Evolutionary conservation across 2,888 invertebrate genomes (phyloP), one percentile per base, ranked within the genome.

Genomic region (Dasysyrphus albostriatus): DNA sequence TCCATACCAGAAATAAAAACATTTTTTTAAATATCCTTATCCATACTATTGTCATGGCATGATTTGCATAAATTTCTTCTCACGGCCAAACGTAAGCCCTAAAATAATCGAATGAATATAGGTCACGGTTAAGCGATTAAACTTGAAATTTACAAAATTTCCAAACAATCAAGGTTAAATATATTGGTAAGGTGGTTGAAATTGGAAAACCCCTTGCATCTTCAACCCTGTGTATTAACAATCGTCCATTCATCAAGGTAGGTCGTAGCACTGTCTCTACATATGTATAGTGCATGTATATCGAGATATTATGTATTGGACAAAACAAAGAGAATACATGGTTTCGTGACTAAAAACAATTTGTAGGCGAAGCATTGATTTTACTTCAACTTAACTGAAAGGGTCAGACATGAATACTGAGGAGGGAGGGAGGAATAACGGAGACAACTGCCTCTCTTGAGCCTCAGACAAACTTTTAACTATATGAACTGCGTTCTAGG

Each of bases 361-460:
- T 87, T 87, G 75, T 79, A 79, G 75, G n/a, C 65, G 44, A 72
- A 75, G 54, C 76, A 83, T 83, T 87, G 82, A 83, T 87, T 87
- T 82, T 70, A 29, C 29, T 51, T 73, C 58, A 44, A 72, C 54
- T 61, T 5, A 29, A 39, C 12, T 19, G 19, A 34, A 56, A 76
- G 73, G 39, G 70, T 77, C 59, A 59, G 59, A 19, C 16, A 37
- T 6, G 19, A 6, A 12, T 39, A 7, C 12, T 0, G 29, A 7
- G 6, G 54, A 2, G 29, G 4, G n/a, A 12, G 34, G 34, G n/a
- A 5, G 1, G 1, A 37, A 34, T 29, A 54, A 14, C 32, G 16
- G 34, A 16, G 16, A 10, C 34, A 34, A 37, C 10, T 37, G 34
- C 5, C 9, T 10, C 34, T n/a, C n/a, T 16, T 34, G 14, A 14